A percentile compares a stretch with the other conserved stretches of the same genome.
Conservation (phyloP, 2,888 invertebrate species). For the Lottia gigantea region DNA sequence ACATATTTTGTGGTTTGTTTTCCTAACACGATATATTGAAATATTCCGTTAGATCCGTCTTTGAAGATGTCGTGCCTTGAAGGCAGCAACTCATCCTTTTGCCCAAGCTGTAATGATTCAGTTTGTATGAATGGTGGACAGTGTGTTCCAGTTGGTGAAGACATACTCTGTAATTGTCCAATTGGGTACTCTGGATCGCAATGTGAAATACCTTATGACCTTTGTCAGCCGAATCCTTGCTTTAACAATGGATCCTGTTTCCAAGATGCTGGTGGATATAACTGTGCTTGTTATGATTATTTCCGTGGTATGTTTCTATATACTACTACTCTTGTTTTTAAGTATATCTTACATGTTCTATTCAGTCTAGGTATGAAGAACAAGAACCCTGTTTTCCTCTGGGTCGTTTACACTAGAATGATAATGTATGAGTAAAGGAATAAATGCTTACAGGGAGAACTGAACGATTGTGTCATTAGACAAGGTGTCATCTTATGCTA, state of each 20-base stretch:
- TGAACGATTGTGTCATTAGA: too few species aligned
- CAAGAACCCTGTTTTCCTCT: too few species aligned
- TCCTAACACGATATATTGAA: background rate
- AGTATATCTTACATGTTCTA: too few species aligned
- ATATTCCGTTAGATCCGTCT: background rate
- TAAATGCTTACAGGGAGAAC: too few species aligned
- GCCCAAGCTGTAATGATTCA: background rate
- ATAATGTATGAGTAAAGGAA: too few species aligned
- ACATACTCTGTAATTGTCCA: conserved; percentile 35
- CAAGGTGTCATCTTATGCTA: too few species aligned
- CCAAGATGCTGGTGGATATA: conserved; percentile 33
- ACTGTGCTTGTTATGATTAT: conserved; percentile 37
- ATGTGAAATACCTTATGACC: conserved; percentile 37
- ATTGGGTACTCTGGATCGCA: conserved; percentile 31
- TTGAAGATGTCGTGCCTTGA: conserved; percentile 9
- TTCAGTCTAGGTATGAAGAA: too few species aligned
- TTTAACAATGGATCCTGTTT: conserved; percentile 37
- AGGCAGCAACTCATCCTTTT: background rate
- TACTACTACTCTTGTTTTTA: too few species aligned
- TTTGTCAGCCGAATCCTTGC: conserved; percentile 37
- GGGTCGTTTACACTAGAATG: too few species aligned
- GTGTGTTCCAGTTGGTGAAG: conserved; percentile 10
- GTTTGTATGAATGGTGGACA: conserved; percentile 22
- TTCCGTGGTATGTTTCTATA: background rate
- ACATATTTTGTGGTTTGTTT: background rate